Evolutionary conservation across 2,113 vertebrate genomes (phyloP).

Genomic region (Mesitornis unicolor): DNA sequence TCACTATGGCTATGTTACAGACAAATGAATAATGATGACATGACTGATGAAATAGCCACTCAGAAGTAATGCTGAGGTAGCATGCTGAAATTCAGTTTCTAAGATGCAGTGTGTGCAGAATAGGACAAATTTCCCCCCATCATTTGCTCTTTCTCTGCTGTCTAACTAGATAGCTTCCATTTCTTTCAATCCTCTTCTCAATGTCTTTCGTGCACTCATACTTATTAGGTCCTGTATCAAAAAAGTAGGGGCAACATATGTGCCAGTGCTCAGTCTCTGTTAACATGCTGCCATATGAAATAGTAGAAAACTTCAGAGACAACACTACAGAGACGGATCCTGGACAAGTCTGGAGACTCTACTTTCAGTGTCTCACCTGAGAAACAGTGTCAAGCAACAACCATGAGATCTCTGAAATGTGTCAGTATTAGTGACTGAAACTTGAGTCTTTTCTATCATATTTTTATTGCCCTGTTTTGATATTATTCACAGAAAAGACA

Average conservation of each 20-base stretch:
- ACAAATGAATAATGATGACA: background rate
- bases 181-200: background rate
- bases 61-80: background rate
- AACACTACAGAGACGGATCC: background rate
- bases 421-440: background rate
- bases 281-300: background rate
- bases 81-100: background rate
- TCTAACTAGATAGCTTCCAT: background rate
- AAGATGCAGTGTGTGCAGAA: background rate
- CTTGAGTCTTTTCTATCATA: background rate
- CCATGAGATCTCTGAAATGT: background rate
- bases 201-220: background rate
- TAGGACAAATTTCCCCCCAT: background rate
- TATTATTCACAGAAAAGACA: background rate
- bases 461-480: background rate
- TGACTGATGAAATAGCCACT: background rate
- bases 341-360: background rate
- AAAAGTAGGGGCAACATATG: background rate
- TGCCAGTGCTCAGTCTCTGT: background rate
- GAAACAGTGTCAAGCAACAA: background rate
- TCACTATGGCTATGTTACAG: background rate
- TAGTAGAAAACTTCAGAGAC: background rate
- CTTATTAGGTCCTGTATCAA: background rate
- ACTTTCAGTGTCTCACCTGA: background rate
- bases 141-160: background rate